Base-by-base conservation (phyloP, 2,888 invertebrate species). In the Spodoptera littoralis region DNA sequence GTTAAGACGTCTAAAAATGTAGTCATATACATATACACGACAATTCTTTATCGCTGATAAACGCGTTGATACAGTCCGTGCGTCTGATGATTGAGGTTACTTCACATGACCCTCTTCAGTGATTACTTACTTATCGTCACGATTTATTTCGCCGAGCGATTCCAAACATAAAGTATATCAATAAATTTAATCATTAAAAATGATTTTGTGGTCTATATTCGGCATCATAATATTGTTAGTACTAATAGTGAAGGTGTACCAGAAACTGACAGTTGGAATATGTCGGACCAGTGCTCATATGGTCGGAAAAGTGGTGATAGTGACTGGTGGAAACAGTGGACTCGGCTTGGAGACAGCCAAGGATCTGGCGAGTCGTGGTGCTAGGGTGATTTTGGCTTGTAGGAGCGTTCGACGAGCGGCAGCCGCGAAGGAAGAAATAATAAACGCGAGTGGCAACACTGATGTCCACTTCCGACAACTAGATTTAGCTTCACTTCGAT, bases 321-420 rank as follows among this genome's bases (percentile, higher is more conserved):
- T 94, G 72, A 94, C 94, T 0, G 94, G 94, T 22, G 94, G 91
- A 1, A 94, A 93, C 60, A 84, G 93, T 80, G 96, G 96, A 1
- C 90, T 95, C 22, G 96, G 96, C 3, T 85, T 94, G 43, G 95
- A 95, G 80, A 95, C 95, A 0, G 95, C 95, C 0, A 90, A 90
- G 61, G 94, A 95, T 65, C 81, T 95, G 69, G 95, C 95, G 4
- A 86, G 86, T 65, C 90, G 95, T 46, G 95, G 95, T 8, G 95
- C 95, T 1, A 88, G 90, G 57, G 90, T 95, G 12, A 93, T 95
- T 54, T 83, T 95, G 55, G 95, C 95, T 0, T 95, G 95, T 65
- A 86, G 95, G 43, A 95, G 90, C 69, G 82, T 90, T 60, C 83
- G 85, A 8, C 90, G 92, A 42, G 95, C 89, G 4, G 82, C 82